Percentiles rank a stretch among this genome's conserved stretches.
Evolutionary conservation across 2,797 vertebrate genomes (phyloP).

Genomic region (Rachycentron canadum): DNA sequence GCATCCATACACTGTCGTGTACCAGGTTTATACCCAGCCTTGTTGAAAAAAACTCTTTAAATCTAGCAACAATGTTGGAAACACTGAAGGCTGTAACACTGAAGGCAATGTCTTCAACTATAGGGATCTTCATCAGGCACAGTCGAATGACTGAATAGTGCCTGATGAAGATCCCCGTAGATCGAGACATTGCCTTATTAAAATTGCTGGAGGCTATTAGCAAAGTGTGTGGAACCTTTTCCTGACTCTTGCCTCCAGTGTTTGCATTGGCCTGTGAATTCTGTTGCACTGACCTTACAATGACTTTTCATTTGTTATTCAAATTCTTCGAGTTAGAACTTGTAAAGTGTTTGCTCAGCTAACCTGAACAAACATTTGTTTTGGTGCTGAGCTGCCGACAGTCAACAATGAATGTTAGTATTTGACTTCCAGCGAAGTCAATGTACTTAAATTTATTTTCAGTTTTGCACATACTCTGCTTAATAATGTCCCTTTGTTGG

Average conservation of each 20-base stretch:
- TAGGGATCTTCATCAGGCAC: too few species aligned
- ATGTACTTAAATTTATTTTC: slow-evolving; percentile 13
- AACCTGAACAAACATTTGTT: slow-evolving; percentile 47
- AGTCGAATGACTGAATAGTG: too few species aligned
- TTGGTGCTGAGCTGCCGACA: slow-evolving; percentile 14
- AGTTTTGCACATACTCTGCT: background rate
- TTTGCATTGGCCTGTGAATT: background rate
- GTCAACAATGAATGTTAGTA: slow-evolving; percentile 31
- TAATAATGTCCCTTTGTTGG: background rate
- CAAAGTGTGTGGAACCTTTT: too few species aligned
- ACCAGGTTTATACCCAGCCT: too few species aligned
- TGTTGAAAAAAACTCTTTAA: too few species aligned
- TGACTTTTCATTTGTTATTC: slow-evolving; percentile 41
- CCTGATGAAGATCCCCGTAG: too few species aligned
- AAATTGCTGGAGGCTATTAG: too few species aligned
- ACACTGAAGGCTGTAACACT: too few species aligned
- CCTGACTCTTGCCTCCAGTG: background rate
- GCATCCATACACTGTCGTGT: too few species aligned
- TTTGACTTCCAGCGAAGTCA: slow-evolving; percentile 18
- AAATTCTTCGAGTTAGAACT: slow-evolving; percentile 37
- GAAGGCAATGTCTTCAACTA: too few species aligned
- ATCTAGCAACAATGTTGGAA: too few species aligned
- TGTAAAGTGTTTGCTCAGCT: slow-evolving; percentile 47
- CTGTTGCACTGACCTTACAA: slow-evolving; percentile 18
- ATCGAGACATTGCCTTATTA: too few species aligned